Percentiles rank a stretch among this genome's conserved stretches.
Evolutionary conservation across 2,888 invertebrate species (phyloP).

Genomic region (Candidula unifasciata): DNA sequence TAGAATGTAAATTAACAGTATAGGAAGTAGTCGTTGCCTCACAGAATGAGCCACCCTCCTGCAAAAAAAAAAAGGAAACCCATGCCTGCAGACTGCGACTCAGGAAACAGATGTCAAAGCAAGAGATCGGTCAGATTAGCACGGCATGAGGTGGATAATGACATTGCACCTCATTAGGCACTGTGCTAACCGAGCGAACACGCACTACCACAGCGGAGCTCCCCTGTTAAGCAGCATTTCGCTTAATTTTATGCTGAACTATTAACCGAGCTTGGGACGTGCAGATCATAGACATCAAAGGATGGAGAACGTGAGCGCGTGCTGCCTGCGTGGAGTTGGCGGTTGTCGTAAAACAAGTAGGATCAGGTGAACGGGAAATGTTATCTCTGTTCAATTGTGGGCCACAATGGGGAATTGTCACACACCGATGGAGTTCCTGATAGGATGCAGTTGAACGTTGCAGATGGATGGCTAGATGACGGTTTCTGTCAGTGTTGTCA

Average conservation of each 20-base stretch:
- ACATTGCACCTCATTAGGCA: slow-evolving; percentile 4
- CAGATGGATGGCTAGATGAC: slow-evolving; percentile 9
- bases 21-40: too few relatives aligned
- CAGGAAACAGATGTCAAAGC: slow-evolving; percentile 26
- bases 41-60: neutral
- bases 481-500: neutral
- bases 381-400: neutral
- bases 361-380: neutral
- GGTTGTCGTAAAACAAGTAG: neutral
- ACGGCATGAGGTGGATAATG: slow-evolving; percentile 13
- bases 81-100: neutral
- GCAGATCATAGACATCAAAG: slow-evolving; percentile 21
- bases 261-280: slow-evolving; percentile 19
- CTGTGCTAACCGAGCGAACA: neutral
- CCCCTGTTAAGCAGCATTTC: neutral
- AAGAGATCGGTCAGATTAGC: slow-evolving; percentile 5
- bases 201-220: neutral
- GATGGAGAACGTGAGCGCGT: neutral
- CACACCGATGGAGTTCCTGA: slow-evolving; percentile 20
- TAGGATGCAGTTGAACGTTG: neutral
- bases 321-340: neutral
- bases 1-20: too few relatives aligned
- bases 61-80: neutral
- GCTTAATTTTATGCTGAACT: neutral
- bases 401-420: slow-evolving; percentile 22